Evolutionary conservation across 2,797 vertebrate genomes (phyloP), one percentile per base, ranked within the genome.

Genomic region (Anableps anableps): DNA sequence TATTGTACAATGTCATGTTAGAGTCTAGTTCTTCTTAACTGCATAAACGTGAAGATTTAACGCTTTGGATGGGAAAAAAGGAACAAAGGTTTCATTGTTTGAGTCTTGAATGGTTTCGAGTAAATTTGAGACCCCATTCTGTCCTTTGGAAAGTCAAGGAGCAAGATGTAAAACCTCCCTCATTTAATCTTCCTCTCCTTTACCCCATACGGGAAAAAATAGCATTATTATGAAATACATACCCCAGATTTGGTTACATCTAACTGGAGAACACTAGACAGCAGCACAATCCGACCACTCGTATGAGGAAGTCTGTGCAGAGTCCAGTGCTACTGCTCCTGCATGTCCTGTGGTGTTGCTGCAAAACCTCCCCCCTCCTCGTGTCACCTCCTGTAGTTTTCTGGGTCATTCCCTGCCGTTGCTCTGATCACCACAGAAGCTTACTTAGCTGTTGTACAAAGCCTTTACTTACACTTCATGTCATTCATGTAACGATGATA

Each of bases 371-470:
- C 73, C 71, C 79, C 75, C 62, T 38, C 71, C 60, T n/a, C 48
- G 17, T 88, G 83, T 88, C 86, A 82, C 88, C 91, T 80, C 89
- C 90, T 90, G 89, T 80, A 80, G 91, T 79, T 92, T 90, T 93
- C 85, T 92, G 86, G 91, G 92, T 94, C 88, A 83, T 90, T 91
- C 79, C 83, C 81, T 53, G 71, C 50, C 55, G 62, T 73, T 64
- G 43, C 80, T 88, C 71, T 78, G 81, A 77, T 85, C 86, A 68
- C 51, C 80, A 85, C 85, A 85, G 81, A 78, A 79, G 81, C 83
- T 68, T 77, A 68, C 62, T 48, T 8, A 71, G 41, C 83, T 76
- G 79, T 87, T 83, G 83, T 86, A 83, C 50, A 74, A 23, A 74
- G 7, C 74, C 9, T 73, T 58, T n/a, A 64, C 48, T 85, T 73